These are phyloP conservation scores for Scaptomyza tumidula DNA, from an alignment of 2,888 invertebrate species.

Conservation along the genomic window DNA sequence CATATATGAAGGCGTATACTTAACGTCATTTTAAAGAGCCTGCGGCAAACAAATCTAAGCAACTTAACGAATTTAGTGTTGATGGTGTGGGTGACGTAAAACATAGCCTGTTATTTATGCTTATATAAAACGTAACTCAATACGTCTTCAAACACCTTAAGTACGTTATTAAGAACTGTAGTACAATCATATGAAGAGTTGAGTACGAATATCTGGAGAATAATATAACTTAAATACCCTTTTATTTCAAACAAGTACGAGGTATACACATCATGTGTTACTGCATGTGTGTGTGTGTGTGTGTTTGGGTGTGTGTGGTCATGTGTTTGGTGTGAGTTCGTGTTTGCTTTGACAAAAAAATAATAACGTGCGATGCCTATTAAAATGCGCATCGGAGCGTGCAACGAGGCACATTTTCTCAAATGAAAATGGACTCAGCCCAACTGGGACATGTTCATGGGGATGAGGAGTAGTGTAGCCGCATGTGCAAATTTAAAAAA, in stretches of 20 bases:
- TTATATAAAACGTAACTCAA: not conserved
- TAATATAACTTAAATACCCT: not conserved
- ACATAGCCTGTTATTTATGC: not conserved
- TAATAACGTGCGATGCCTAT: constrained; percentile 59
- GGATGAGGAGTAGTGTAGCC: not conserved
- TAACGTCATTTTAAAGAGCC: constrained; percentile 67
- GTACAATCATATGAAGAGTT: not conserved
- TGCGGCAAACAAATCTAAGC: constrained; percentile 34
- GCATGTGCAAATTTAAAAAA: constrained; percentile 27
- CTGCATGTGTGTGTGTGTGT: too few relatives aligned
- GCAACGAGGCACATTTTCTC: not conserved
- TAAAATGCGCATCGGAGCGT: constrained; percentile 35
- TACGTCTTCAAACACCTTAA: not conserved
- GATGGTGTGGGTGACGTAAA: too few relatives aligned
- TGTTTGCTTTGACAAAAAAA: constrained; percentile 21
- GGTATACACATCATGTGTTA: constrained; percentile 12
- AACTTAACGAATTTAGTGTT: too few relatives aligned
- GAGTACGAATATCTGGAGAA: too few relatives aligned
- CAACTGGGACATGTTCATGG: too few relatives aligned
- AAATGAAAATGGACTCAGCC: too few relatives aligned
- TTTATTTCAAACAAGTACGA: not conserved
- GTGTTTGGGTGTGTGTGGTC: not conserved
- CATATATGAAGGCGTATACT: constrained; percentile 44
- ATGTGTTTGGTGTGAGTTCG: constrained; percentile 9
- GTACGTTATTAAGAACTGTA: not conserved